Conservation (phyloP, 2,113 vertebrate species). For the Chloropsis cyanopogon region DNA sequence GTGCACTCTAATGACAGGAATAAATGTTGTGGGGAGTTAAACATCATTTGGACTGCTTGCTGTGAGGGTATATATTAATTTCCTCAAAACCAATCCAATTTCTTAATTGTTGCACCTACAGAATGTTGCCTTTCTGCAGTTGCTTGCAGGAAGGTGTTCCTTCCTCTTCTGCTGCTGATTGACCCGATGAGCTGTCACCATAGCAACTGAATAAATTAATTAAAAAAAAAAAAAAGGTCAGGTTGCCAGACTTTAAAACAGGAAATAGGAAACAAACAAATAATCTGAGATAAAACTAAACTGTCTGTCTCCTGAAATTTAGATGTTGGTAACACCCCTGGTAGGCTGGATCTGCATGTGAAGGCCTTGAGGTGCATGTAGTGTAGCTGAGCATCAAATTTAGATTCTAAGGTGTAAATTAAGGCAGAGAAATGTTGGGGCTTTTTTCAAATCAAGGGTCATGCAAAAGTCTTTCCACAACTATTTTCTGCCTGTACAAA, state of each 20-base stretch:
- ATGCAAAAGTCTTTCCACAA: background rate
- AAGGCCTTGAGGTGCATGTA: background rate
- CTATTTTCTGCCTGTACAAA: background rate
- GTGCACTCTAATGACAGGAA: background rate
- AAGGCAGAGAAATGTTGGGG: background rate
- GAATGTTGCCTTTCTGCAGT: background rate
- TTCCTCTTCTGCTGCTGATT: background rate
- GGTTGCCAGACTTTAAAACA: background rate
- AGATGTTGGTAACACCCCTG: background rate
- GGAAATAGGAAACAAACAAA: background rate
- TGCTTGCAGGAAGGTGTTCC: background rate
- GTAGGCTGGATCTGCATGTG: background rate
- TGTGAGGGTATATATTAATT: background rate
- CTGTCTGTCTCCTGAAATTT: background rate
- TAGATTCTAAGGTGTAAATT: background rate
- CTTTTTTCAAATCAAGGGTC: background rate
- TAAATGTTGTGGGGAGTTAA: background rate
- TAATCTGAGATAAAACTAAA: background rate
- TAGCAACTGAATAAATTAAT: constrained; percentile 36
- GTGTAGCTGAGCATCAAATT: background rate
- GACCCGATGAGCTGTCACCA: background rate
- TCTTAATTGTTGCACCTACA: background rate
- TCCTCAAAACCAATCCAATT: background rate
- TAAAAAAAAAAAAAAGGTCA: background rate
- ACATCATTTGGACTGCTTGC: background rate